Conservation (phyloP, 2,888 invertebrate species). For the Petrolisthes manimaculis region DNA sequence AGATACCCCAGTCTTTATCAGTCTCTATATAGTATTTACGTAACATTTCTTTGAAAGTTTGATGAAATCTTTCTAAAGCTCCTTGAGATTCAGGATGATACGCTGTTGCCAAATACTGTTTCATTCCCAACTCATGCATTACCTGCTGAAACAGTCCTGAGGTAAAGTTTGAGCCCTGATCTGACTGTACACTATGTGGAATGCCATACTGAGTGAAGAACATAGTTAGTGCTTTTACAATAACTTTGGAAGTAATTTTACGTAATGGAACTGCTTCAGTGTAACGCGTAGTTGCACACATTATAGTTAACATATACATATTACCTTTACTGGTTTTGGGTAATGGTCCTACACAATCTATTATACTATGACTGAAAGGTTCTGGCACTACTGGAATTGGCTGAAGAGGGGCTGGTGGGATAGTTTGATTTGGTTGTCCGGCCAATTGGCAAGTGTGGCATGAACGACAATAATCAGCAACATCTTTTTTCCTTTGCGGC, state of each 20-base stretch:
- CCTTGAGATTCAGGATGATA: slow-evolving; percentile 29
- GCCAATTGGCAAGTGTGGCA: too few species aligned
- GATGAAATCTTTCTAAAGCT: not conserved
- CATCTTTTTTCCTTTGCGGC: too few species aligned
- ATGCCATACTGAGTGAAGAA: not conserved
- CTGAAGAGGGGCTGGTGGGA: too few species aligned
- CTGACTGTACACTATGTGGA: not conserved
- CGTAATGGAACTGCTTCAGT: slow-evolving; percentile 19
- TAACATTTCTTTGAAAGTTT: not conserved
- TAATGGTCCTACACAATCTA: slow-evolving; percentile 23
- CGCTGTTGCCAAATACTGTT: not conserved
- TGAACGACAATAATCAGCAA: too few species aligned
- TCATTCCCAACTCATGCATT: not conserved
- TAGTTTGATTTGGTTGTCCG: too few species aligned
- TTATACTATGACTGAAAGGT: not conserved
- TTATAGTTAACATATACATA: not conserved
- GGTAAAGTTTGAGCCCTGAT: slow-evolving; percentile 21
- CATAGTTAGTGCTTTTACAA: not conserved
- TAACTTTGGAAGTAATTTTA: not conserved
- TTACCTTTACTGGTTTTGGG: not conserved
- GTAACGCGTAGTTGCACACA: not conserved
- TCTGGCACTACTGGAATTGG: not conserved
- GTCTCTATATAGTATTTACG: slow-evolving; percentile 2
- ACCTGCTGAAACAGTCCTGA: too few species aligned
- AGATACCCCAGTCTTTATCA: slow-evolving; percentile 1